Conservation (phyloP, 2,113 vertebrate genomes). For the Typhlomys cinereus region DNA sequence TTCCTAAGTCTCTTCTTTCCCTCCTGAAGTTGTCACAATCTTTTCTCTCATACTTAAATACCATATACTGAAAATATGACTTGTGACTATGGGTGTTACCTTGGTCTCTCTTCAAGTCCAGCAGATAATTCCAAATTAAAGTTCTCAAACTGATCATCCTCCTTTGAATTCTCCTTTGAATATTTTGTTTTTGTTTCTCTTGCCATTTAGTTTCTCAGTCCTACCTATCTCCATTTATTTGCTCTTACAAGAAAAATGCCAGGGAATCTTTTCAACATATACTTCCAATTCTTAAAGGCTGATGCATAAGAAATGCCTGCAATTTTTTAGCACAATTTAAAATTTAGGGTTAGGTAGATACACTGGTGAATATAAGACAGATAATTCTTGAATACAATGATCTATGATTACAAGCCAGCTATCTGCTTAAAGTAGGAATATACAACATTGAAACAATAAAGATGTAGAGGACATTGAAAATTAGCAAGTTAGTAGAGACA, state of each 20-base stretch:
- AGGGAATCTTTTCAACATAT: not conserved
- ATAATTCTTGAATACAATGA: not conserved
- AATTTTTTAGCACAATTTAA: not conserved
- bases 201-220: not conserved
- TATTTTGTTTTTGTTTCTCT: not conserved
- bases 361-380: not conserved
- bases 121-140: not conserved
- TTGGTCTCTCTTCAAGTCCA: not conserved
- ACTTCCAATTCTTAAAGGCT: not conserved
- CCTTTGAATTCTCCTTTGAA: not conserved
- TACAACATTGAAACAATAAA: not conserved
- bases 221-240: not conserved
- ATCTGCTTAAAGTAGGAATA: not conserved
- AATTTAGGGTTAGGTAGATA: not conserved
- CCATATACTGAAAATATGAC: not conserved
- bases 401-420: not conserved
- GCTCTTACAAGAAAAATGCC: not conserved
- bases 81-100: not conserved
- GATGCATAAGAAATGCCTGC: rapidly evolving
- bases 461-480: not conserved
- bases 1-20: not conserved
- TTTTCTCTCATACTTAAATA: not conserved
- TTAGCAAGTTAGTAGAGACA: not conserved
- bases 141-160: not conserved
- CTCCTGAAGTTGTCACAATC: not conserved